These are phyloP conservation scores for Rhinoderma darwinii DNA, from an alignment of 2,113 vertebrate genomes.

Conservation along the genomic window DNA sequence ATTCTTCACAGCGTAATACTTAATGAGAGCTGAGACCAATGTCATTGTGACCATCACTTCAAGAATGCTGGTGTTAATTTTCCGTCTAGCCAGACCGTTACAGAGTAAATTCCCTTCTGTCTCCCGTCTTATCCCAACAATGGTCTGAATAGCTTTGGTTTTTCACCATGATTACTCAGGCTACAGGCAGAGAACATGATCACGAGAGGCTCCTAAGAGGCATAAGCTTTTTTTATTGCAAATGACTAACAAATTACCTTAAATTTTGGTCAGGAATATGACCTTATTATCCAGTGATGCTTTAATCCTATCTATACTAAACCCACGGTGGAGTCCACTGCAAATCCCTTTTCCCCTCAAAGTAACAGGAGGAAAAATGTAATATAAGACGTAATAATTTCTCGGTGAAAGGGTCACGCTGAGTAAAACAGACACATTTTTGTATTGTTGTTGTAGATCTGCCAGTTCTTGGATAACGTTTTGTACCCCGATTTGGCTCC, in stretches of 20 bases:
- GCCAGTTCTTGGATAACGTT: conserved; percentile 17
- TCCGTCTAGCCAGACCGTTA: conserved; percentile 43
- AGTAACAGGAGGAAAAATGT: conserved; percentile 21
- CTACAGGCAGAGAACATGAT: not conserved
- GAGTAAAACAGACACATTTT: conserved; percentile 16
- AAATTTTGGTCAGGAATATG: not conserved
- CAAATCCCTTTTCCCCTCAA: conserved; percentile 19
- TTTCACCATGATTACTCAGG: conserved; percentile 1
- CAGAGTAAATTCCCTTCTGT: not conserved
- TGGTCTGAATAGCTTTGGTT: conserved; percentile 17
- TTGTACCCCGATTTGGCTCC: conserved; percentile 3
- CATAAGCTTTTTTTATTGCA: conserved; percentile 46
- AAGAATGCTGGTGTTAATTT: conserved; percentile 37
- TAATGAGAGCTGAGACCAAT: conserved; percentile 20
- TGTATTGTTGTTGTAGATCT: not conserved
- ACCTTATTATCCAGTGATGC: conserved; percentile 34
- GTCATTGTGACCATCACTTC: conserved; percentile 12
- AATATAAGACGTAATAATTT: conserved; percentile 21
- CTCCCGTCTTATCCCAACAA: conserved; percentile 26
- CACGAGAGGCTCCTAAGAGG: conserved; percentile 24
- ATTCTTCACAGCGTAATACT: not conserved
- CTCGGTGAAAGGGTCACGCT: conserved; percentile 16
- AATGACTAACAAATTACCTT: conserved; percentile 46
- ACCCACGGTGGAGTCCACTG: not conserved
- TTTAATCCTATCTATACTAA: conserved; percentile 38